These are phyloP conservation scores for Coelinius sp. DNA, from an alignment of 2,888 invertebrate genomes.

Conservation along the genomic window DNA sequence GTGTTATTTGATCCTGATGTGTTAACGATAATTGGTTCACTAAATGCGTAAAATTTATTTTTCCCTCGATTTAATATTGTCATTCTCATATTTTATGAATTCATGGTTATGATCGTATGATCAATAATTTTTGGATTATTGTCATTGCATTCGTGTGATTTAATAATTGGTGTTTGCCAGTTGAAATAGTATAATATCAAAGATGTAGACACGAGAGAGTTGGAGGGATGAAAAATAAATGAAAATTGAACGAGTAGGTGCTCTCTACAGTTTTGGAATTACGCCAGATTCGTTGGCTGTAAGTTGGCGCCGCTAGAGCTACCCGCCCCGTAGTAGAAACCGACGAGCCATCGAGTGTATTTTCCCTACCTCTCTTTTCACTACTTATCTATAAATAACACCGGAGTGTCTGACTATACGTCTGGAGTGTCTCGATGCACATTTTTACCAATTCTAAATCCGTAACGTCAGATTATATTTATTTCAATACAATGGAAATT, in stretches of 20 bases:
- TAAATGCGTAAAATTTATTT: neutral
- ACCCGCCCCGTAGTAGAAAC: neutral
- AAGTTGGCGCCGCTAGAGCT: slow-evolving; percentile 59
- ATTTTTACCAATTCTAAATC: slow-evolving; percentile 3
- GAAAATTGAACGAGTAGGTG: neutral
- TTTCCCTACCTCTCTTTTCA: slow-evolving; percentile 28
- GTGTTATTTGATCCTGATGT: slow-evolving; percentile 3
- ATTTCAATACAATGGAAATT: neutral
- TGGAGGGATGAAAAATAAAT: slow-evolving; percentile 18
- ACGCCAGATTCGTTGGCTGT: slow-evolving; percentile 48
- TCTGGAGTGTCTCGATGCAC: slow-evolving; percentile 56
- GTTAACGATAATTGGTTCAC: slow-evolving; percentile 7
- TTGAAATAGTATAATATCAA: neutral
- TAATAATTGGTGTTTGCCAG: neutral
- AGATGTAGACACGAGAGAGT: slow-evolving; percentile 2
- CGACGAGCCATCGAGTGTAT: slow-evolving; percentile 17
- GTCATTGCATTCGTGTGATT: neutral
- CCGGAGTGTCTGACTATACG: slow-evolving; percentile 57
- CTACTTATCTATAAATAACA: slow-evolving; percentile 58
- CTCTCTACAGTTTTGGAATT: slow-evolving; percentile 38
- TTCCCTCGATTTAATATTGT: neutral
- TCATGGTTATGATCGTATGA: neutral
- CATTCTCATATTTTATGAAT: neutral
- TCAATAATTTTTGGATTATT: neutral
- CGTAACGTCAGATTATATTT: neutral